A percentile compares a stretch with the other conserved stretches of the same genome.
phyloP scores from a whole-genome alignment of 2,888 invertebrate genomes.

The Nymphalis c-album region DNA sequence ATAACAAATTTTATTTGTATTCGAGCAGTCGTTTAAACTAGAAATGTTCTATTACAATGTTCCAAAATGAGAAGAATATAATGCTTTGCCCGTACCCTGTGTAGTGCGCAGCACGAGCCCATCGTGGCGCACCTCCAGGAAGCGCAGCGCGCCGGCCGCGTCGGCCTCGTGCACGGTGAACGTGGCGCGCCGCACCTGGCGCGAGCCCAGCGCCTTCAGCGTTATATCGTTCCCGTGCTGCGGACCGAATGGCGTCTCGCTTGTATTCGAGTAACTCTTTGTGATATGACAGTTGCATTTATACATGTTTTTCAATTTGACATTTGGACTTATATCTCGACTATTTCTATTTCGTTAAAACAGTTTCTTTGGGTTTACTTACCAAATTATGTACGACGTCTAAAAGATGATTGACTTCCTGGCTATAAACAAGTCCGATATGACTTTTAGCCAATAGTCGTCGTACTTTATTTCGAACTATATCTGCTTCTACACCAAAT shows the following conservation, averaged over 20 bases:
- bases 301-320: too few species aligned
- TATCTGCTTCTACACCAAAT: slow-evolving; percentile 92
- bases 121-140: slow-evolving; percentile 98
- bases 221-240: slow-evolving; percentile 99
- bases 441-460: slow-evolving; percentile 98
- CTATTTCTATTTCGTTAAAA: neutral
- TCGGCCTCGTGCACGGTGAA: slow-evolving; percentile 99
- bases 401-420: slow-evolving; percentile 97
- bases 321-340: too few species aligned
- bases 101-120: slow-evolving; percentile 91
- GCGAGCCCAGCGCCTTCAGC: slow-evolving; percentile 96
- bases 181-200: slow-evolving; percentile 96
- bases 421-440: slow-evolving; percentile 97
- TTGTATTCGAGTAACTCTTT: too few species aligned
- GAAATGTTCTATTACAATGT: too few species aligned
- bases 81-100: slow-evolving; percentile 57
- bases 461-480: slow-evolving; percentile 92
- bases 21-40: too few species aligned
- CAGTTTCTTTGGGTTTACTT: slow-evolving; percentile 54
- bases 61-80: too few species aligned
- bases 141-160: slow-evolving; percentile 92
- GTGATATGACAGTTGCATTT: too few species aligned
- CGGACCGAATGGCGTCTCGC: neutral
- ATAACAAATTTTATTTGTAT: too few species aligned
- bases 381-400: slow-evolving; percentile 97